A percentile compares a stretch with the other conserved stretches of the same genome.
These are phyloP conservation scores for Apis mellifera DNA, from an alignment of 1,140 invertebrate genomes.

Conservation along the genomic window DNA sequence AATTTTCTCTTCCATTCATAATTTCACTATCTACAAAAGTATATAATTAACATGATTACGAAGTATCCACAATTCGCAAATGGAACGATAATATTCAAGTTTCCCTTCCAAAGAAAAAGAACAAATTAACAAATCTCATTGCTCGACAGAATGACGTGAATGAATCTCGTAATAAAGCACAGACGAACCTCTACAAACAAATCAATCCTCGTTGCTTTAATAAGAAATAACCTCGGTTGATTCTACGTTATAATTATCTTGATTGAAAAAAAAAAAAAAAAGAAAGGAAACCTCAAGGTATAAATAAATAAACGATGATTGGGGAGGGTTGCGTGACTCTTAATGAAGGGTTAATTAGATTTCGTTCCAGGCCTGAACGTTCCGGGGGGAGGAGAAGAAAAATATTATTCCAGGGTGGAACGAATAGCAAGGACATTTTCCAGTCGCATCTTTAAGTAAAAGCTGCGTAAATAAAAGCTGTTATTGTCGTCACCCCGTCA, in stretches of 20 bases:
- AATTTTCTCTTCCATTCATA: no score
- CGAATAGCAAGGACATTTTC: neutral
- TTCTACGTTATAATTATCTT: neutral
- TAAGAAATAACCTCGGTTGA: neutral
- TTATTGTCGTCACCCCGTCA: conserved; percentile 44
- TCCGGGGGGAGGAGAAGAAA: neutral
- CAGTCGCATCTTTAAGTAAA: conserved; percentile 36
- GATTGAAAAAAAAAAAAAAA: neutral
- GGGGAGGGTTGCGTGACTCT: neutral
- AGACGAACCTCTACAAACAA: conserved; percentile 11
- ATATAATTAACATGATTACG: no score
- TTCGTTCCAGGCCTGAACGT: neutral
- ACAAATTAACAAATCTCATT: no score
- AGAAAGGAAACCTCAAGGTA: neutral
- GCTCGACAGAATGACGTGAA: neutral
- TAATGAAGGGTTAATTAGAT: conserved; percentile 45
- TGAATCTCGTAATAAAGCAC: neutral
- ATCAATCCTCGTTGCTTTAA: neutral
- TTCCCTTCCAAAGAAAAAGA: no score
- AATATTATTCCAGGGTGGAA: conserved; percentile 34
- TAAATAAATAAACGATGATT: conserved; percentile 2
- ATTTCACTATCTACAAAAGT: no score
- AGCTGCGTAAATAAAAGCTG: conserved; percentile 36
- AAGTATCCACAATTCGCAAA: no score
- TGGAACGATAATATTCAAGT: no score